Base-by-base conservation (phyloP, 2,113 vertebrate species). In the Elachura formosa region DNA sequence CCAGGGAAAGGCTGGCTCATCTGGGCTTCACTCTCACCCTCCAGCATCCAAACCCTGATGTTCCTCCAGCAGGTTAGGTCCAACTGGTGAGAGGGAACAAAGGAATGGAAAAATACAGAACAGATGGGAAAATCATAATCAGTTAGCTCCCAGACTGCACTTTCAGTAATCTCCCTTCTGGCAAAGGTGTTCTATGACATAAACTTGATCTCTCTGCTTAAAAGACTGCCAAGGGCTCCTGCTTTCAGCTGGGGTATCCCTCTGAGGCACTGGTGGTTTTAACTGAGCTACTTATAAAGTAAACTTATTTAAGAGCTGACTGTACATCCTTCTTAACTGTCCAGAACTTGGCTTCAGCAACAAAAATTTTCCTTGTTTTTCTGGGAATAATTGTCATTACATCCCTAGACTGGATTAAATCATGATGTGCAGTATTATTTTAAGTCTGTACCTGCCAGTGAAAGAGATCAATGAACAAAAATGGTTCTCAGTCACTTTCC, bases 201-300 rank as follows among this genome's bases (percentile, higher is more conserved):
- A 87, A 82, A 90, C 72, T 80, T 93, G 88, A 95, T 86, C 86
- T 88, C 61, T 86, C 43, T 51, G 48, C 49, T 62, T 69, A 74
- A 75, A 61, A 26, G 49, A 22, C 58, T 46, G 79, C 63, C 84
- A 88, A 31, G 4, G 25, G 28, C 74, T 72, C 62, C 72, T 62
- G 81, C 78, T 54, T 34, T 80, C 6, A 1, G 20, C 41, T 62
- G 28, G 48, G 82, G 56, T 78, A 56, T 4, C 16, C 15, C 64
- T 80, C 56, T 26, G 45, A 89, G 72, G 26, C 51, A 80, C 46
- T 26, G 34, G 49, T 58, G 49, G 14, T 7, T 73, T 13, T 23
- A 49, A 81, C 11, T 11, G 17, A 41, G 25, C 51, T 74, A 41
- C 55, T 86, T 43, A 61, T 1, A 40, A 59, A 64, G 14, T n/a